phyloP scores from a whole-genome alignment of 2,113 vertebrate genomes.

The Aphelocoma coerulescens region DNA sequence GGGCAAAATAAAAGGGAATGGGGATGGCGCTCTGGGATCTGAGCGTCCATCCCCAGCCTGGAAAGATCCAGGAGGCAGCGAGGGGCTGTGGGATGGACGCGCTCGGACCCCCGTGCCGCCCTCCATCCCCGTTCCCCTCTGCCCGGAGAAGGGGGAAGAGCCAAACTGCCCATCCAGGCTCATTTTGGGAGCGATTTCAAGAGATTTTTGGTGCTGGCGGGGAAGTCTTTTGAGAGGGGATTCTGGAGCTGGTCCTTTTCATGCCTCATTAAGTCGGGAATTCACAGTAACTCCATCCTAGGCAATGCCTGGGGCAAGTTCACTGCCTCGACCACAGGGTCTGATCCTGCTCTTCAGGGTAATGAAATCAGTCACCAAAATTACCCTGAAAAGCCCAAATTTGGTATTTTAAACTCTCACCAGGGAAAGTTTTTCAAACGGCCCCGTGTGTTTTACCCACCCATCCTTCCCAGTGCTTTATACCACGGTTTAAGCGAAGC shows the following conservation, averaged over 20 bases:
- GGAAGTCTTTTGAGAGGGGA: background rate
- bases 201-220: background rate
- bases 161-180: background rate
- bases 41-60: background rate
- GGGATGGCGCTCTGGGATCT: background rate
- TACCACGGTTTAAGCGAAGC: background rate
- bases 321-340: background rate
- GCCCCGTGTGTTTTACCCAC: background rate
- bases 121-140: background rate
- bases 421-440: background rate
- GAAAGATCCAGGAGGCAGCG: background rate
- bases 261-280: slow-evolving; percentile 51
- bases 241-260: background rate
- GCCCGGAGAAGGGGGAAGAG: background rate
- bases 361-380: background rate
- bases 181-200: background rate
- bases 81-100: background rate
- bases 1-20: background rate
- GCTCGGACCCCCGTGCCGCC: accelerated
- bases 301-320: slow-evolving; percentile 50
- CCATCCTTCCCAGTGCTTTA: background rate
- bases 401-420: background rate
- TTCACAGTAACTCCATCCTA: background rate
- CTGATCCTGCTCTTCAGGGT: background rate
- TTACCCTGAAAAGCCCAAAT: background rate